Evolutionary conservation across 2,797 vertebrate genomes (phyloP).

Genomic region (Pseudomugil gertrudae): DNA sequence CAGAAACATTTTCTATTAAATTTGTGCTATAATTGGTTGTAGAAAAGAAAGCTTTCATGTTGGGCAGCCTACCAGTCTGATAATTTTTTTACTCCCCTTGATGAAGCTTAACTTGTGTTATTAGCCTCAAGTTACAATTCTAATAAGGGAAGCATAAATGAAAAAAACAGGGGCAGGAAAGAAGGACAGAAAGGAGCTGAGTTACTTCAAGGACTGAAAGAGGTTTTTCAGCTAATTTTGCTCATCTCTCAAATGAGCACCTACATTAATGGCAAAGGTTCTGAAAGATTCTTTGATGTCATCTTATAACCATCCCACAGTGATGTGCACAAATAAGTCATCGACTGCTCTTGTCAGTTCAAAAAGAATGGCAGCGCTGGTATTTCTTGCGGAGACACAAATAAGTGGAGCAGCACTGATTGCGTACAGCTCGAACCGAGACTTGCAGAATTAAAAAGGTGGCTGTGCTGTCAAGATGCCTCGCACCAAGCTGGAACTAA

Average conservation of each 20-base stretch:
- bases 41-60: constrained; percentile 47
- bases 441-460: constrained; percentile 58
- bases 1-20: constrained; percentile 30
- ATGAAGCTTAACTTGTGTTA: constrained; percentile 39
- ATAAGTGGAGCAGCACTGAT: constrained; percentile 51
- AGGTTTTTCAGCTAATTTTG: constrained; percentile 34
- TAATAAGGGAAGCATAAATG: constrained; percentile 36
- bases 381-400: constrained; percentile 58
- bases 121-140: constrained; percentile 40
- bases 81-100: constrained; percentile 26
- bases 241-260: constrained; percentile 41
- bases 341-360: constrained; percentile 38
- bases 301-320: constrained; percentile 27
- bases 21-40: constrained; percentile 37
- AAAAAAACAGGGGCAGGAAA: constrained; percentile 20
- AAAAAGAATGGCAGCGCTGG: constrained; percentile 44
- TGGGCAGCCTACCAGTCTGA: constrained; percentile 32
- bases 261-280: constrained; percentile 35
- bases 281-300: constrained; percentile 46
- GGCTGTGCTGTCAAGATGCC: constrained; percentile 53
- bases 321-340: constrained; percentile 35
- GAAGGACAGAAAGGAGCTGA: constrained; percentile 16
- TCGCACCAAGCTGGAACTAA: constrained; percentile 30
- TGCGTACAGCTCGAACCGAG: constrained; percentile 50
- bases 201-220: constrained; percentile 22